These are phyloP conservation scores for Metridium senile DNA, from an alignment of 92 coral and sea anemone species.

Conservation along the genomic window DNA sequence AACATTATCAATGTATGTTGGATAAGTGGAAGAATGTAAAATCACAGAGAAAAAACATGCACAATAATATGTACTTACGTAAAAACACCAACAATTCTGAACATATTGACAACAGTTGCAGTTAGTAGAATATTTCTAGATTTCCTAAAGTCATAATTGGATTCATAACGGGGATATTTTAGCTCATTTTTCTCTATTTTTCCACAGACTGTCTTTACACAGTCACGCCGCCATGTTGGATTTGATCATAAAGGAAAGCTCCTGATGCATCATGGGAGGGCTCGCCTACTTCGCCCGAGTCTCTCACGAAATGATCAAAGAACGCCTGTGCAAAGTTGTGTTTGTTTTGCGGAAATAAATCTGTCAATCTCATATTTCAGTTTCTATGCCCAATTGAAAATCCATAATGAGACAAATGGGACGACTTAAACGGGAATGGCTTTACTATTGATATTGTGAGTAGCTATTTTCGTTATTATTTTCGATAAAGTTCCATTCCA, in stretches of 20 bases:
- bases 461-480: too few relatives aligned
- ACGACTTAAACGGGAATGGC: too few relatives aligned
- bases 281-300: constrained; percentile 25
- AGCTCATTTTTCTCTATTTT: neutral
- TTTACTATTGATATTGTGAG: too few relatives aligned
- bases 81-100: constrained; percentile 49
- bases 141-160: neutral
- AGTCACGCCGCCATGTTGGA: constrained; percentile 55
- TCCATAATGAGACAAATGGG: too few relatives aligned
- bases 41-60: neutral
- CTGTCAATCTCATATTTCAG: too few relatives aligned
- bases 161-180: constrained; percentile 11
- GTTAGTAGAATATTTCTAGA: neutral
- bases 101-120: constrained; percentile 20
- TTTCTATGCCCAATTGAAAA: too few relatives aligned
- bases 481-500: too few relatives aligned
- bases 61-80: constrained; percentile 30
- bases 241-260: constrained; percentile 6
- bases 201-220: neutral
- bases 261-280: constrained; percentile 34
- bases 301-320: neutral
- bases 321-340: constrained; percentile 22
- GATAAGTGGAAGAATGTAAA: neutral
- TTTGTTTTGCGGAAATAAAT: too few relatives aligned
- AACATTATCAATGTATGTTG: too few relatives aligned